Evolutionary conservation across 2,888 invertebrate genomes (phyloP).

Genomic region (Synanthedon formicaeformis): DNA sequence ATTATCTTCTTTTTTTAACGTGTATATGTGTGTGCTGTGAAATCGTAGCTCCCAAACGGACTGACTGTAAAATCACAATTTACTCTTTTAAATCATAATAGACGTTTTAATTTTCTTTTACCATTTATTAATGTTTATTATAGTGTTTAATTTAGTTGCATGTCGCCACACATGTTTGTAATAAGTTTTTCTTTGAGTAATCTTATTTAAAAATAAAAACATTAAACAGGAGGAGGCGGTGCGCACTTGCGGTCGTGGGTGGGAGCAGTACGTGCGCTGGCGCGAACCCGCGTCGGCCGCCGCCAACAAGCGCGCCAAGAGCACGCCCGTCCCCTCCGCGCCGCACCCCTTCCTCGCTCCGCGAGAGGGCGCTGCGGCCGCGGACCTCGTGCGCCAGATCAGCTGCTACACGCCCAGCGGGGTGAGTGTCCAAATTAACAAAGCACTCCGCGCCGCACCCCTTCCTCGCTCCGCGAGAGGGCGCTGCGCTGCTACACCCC

Average conservation of each 20-base stretch:
- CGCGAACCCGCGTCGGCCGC: constrained; percentile 91
- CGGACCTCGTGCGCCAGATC: constrained; percentile 67
- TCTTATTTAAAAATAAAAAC: too few relatives aligned
- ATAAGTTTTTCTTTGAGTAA: too few relatives aligned
- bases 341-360: constrained; percentile 75
- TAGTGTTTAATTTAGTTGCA: too few relatives aligned
- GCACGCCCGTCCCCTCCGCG: constrained; percentile 68
- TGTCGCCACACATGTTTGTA: too few relatives aligned
- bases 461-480: constrained; percentile 57
- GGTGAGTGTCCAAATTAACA: constrained; percentile 49
- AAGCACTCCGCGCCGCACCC: constrained; percentile 74
- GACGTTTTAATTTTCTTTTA: too few relatives aligned
- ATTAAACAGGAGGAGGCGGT: constrained; percentile 45
- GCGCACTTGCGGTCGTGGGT: constrained; percentile 87
- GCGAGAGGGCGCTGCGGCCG: constrained; percentile 27
- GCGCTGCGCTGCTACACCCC: constrained; percentile 73
- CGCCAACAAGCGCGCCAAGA: constrained; percentile 88
- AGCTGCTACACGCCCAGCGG: constrained; percentile 81
- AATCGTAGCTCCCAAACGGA: too few relatives aligned
- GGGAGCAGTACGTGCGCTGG: constrained; percentile 89
- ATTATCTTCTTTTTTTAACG: background rate
- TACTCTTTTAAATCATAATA: too few relatives aligned
- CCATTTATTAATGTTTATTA: too few relatives aligned
- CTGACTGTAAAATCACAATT: too few relatives aligned
- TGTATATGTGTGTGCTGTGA: background rate